Evolutionary conservation across 1,140 invertebrate species (phyloP), one percentile per base, ranked within the genome.

Genomic region (Laupala kohalensis): DNA sequence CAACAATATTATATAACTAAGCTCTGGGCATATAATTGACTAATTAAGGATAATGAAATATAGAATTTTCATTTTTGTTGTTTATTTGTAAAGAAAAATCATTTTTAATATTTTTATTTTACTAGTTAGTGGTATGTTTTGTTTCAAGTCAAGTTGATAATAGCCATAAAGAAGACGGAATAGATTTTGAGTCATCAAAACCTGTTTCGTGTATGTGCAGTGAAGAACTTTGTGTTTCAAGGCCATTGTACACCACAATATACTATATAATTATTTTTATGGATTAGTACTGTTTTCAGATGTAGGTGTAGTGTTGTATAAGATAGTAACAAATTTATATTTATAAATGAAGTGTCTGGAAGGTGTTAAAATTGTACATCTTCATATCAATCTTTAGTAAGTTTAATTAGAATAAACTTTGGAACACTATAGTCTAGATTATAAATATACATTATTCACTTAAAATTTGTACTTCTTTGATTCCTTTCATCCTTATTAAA

Each of bases 221-320:
- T 29, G 24, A 0, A 29, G 2, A n/a, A 13, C 26, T 25, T 68
- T 5, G 19, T 29, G 27, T 24, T 5, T 27, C 29, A 13, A 27
- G n/a, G 5, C 27, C 24, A 27, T 6, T 29, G 67, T 37, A 27
- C 67, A 68, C 67, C 29, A 68, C 67, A 25, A n/a, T n/a, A 68
- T 29, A 29, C 27, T 68, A 23, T n/a, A 68, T 68, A 19, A 68
- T 68, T 68, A 68, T 68, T 68, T 68, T 68, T 68, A 67, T 28
- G 27, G 28, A 28, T 27, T 29, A 68, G 67, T 30, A 30, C 19
- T 68, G 67, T 68, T 29, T 68, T 68, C 26, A 68, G 23, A 29
- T n/a, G 27, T 29, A 29, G 26, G 27, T 30, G 67, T 68, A 68
- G 67, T 23, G 29, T 68, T 68, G 28, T 68, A 68, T 68, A 68